phyloP scores from a whole-genome alignment of 2,113 vertebrate genomes.

The Periophthalmodon schlosseri region DNA sequence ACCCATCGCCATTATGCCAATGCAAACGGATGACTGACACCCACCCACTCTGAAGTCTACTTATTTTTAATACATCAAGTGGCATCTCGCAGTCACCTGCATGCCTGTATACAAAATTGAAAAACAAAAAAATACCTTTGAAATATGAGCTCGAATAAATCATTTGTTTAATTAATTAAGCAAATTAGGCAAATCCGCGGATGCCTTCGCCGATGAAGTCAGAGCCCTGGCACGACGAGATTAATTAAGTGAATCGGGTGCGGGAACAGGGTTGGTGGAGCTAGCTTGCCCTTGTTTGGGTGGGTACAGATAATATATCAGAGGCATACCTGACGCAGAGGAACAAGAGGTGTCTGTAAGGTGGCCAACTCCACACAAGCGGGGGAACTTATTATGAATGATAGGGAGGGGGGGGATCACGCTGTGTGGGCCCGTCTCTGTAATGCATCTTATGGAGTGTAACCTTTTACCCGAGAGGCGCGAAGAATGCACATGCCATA shows the following conservation, averaged over 20 bases:
- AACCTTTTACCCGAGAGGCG: slow-evolving; percentile 21
- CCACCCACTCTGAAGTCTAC: slow-evolving; percentile 41
- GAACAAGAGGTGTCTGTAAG: slow-evolving; percentile 4
- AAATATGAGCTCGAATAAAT: slow-evolving; percentile 70
- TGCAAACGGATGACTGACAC: slow-evolving; percentile 61
- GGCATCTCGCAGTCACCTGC: slow-evolving; percentile 37
- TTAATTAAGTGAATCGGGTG: slow-evolving; percentile 67
- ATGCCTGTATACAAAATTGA: slow-evolving; percentile 50
- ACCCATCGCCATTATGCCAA: slow-evolving; percentile 20
- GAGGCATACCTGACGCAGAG: slow-evolving; percentile 4
- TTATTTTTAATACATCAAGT: slow-evolving; percentile 44
- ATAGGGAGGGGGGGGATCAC: not conserved
- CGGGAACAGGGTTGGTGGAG: slow-evolving; percentile 40
- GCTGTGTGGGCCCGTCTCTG: slow-evolving; percentile 11
- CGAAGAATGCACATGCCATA: slow-evolving; percentile 23
- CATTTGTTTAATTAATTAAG: slow-evolving; percentile 75
- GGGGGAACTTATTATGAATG: not conserved
- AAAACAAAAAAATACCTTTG: slow-evolving; percentile 52
- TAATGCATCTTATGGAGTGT: slow-evolving; percentile 2
- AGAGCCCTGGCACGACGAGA: slow-evolving; percentile 57
- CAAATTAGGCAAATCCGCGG: slow-evolving; percentile 71
- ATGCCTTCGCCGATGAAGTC: slow-evolving; percentile 55
- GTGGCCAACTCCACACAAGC: slow-evolving; percentile 10
- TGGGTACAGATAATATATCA: slow-evolving; percentile 25
- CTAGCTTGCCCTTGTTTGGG: slow-evolving; percentile 46